Percentiles rank a stretch among this genome's conserved stretches.
Evolutionary conservation across 2,888 invertebrate genomes (phyloP).

Genomic region (Andrena trimmerana): DNA sequence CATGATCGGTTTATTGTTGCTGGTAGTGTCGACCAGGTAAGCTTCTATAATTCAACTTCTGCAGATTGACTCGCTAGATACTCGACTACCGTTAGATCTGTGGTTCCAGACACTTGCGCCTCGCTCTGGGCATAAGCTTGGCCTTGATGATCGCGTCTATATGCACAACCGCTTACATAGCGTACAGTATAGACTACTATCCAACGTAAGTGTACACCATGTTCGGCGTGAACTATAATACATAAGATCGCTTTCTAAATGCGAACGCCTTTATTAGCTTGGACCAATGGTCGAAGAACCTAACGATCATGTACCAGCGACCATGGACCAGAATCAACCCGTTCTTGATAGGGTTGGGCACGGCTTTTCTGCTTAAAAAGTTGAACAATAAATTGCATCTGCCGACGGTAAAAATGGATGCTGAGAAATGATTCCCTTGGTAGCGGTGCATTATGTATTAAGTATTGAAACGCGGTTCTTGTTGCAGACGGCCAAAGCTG

Average conservation of each 20-base stretch:
- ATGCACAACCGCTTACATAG: slow-evolving; percentile 80
- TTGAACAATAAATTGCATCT: slow-evolving; percentile 75
- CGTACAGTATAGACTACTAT: slow-evolving; percentile 83
- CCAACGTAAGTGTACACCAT: slow-evolving; percentile 83
- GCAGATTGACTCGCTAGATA: neutral
- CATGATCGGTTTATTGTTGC: slow-evolving; percentile 80
- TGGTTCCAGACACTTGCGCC: slow-evolving; percentile 82
- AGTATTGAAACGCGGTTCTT: slow-evolving; percentile 6
- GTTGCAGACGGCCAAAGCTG: slow-evolving; percentile 76
- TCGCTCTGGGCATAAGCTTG: slow-evolving; percentile 75
- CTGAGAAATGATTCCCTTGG: neutral
- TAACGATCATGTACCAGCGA: slow-evolving; percentile 83
- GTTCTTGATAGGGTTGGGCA: slow-evolving; percentile 83
- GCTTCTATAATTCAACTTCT: slow-evolving; percentile 51
- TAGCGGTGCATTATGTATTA: neutral
- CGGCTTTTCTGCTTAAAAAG: slow-evolving; percentile 85
- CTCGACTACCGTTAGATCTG: neutral
- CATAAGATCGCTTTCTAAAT: neutral
- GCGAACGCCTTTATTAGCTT: slow-evolving; percentile 76
- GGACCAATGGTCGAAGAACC: slow-evolving; percentile 83
- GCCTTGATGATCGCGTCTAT: slow-evolving; percentile 79
- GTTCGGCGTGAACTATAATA: neutral
- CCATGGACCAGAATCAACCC: slow-evolving; percentile 84
- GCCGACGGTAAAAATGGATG: slow-evolving; percentile 70
- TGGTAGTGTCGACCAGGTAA: slow-evolving; percentile 85